Base-by-base conservation (phyloP, 2,113 vertebrate species). In the Pseudopipra pipra region DNA sequence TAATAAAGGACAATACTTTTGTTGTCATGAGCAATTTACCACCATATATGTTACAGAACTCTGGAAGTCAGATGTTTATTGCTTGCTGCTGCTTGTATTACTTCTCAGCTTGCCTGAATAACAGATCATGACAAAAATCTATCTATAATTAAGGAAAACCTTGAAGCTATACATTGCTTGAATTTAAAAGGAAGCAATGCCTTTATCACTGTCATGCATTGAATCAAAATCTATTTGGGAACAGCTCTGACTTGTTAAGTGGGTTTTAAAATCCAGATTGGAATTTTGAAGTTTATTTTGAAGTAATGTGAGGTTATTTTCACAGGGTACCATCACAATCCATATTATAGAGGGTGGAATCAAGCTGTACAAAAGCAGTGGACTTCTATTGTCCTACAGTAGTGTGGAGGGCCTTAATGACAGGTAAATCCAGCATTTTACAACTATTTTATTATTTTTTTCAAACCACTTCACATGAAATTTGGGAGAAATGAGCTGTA, bases 11-110 rank as follows among this genome's bases (percentile, higher is more conserved):
- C 78, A 95, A 72, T 47, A 56, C 56, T 84, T 98, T 37, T 90
- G 76, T 95, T 97, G 86, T 93, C 78, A 71, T 41, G 91, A 94
- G 49, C 87, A 80, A 83, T 96, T 93, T 89, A 44, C 79, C 55
- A 73, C 78, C 76, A 44, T 59, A 65, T 94, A 67, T 43, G 74
- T 74, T 92, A 70, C 46, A 37, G 77, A 94, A 83, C 80, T 85
- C 67, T 56, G 51, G 39, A 93, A 95, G 79, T 82, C 68, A 63
- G 92, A 46, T 76, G 83, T 94, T 90, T 93, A 79, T 83, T 93
- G 46, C 68, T 79, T 93, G 70, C 58, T 95, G 78, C 81, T 80
- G n/a, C 67, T 91, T 56, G 73, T 72, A 10, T 43, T 87, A 39
- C 30, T 85, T 55, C 66, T 85, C 74, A 76, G 67, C 44, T 56